phyloP scores from a whole-genome alignment of 2,113 vertebrate genomes.

The Pterocles gutturalis region DNA sequence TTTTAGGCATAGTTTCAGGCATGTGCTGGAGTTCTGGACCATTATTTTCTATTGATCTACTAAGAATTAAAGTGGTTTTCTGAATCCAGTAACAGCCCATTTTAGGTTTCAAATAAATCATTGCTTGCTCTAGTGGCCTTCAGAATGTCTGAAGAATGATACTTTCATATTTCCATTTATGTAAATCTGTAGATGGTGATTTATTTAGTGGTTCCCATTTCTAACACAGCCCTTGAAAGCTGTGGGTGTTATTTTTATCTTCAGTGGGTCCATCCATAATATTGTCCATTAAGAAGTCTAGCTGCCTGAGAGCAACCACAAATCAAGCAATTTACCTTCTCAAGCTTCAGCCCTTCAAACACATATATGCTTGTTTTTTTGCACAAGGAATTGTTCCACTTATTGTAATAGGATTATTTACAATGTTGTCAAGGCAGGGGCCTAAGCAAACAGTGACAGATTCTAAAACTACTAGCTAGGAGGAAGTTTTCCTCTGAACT shows the following conservation, averaged over 20 bases:
- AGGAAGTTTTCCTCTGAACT: not conserved
- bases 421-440: not conserved
- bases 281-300: conserved; percentile 15
- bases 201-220: conserved; percentile 7
- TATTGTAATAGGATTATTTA: not conserved
- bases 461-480: not conserved
- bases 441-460: not conserved
- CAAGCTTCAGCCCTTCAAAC: not conserved
- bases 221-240: not conserved
- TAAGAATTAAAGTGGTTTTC: not conserved
- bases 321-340: not conserved
- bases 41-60: not conserved
- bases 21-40: not conserved
- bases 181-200: conserved; percentile 27
- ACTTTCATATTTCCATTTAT: conserved; percentile 43
- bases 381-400: not conserved
- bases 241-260: conserved; percentile 35
- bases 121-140: not conserved
- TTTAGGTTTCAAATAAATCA: conserved; percentile 22
- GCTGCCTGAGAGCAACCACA: not conserved
- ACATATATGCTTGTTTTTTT: accelerated
- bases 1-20: not conserved
- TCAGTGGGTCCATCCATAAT: not conserved
- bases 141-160: conserved; percentile 31
- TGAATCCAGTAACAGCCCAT: not conserved